These are phyloP conservation scores for rat (Rattus norvegicus) DNA, from an alignment of 2,113 vertebrate genomes.

Conservation along the genomic window GRCr8 NC_086039.1:128727001-128727500, in stretches of 20 bases:
- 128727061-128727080: too few species aligned
- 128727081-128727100: too few species aligned
- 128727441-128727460: neutral
- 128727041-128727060: too few species aligned
- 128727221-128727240: neutral
- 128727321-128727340: neutral
- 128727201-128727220: neutral
- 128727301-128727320: neutral
- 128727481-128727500: neutral
- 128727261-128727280: neutral
- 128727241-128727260: neutral
- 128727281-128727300: neutral
- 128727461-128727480: neutral
- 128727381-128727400: neutral
- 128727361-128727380: neutral
- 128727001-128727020: neutral
- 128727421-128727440: neutral
- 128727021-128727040: neutral
- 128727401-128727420: neutral
- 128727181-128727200: neutral
- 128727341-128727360: neutral
- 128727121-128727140: neutral
- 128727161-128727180: neutral
- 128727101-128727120: neutral
- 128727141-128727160: neutral